These are phyloP conservation scores for Paragorgia papillata DNA, from an alignment of 92 coral and sea anemone species.

Conservation along the genomic window DNA sequence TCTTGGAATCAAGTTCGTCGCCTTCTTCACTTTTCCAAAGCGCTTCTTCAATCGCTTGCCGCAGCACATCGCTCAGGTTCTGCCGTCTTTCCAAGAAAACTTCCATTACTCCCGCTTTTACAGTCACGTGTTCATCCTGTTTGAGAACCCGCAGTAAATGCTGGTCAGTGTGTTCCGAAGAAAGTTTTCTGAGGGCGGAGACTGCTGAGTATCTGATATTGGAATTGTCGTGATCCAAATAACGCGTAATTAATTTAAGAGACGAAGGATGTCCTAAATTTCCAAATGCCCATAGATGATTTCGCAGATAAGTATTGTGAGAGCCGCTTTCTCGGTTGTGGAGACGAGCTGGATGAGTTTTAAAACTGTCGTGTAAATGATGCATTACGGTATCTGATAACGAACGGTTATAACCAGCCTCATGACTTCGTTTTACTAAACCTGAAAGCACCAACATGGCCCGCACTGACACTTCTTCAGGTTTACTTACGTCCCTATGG, in stretches of 20 bases:
- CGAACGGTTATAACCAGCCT: conserved; percentile 73
- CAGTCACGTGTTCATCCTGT: conserved; percentile 75
- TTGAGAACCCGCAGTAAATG: conserved; percentile 62
- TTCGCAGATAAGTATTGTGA: conserved; percentile 67
- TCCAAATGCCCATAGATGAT: conserved; percentile 90
- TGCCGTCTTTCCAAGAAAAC: conserved; percentile 79
- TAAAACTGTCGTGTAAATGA: conserved; percentile 69
- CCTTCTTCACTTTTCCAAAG: conserved; percentile 71
- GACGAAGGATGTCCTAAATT: conserved; percentile 78
- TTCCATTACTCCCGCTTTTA: conserved; percentile 77
- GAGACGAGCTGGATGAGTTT: conserved; percentile 63
- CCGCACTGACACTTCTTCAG: conserved; percentile 57
- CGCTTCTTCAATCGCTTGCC: conserved; percentile 75
- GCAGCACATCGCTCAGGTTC: conserved; percentile 51
- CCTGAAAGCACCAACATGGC: conserved; percentile 81
- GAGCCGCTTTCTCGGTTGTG: conserved; percentile 60
- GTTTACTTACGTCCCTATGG: conserved; percentile 38
- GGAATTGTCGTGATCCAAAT: conserved; percentile 78
- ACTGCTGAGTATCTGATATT: conserved; percentile 77
- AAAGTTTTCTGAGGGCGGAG: conserved; percentile 83
- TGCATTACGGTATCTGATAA: conserved; percentile 61
- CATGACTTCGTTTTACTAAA: conserved; percentile 58
- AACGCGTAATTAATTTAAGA: conserved; percentile 62
- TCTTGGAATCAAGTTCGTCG: conserved; percentile 68
- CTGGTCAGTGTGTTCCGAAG: conserved; percentile 56